Evolutionary conservation across 53 echinoderm and acorn worm species (phyloP).

Genomic region (Holothuria scabra): DNA sequence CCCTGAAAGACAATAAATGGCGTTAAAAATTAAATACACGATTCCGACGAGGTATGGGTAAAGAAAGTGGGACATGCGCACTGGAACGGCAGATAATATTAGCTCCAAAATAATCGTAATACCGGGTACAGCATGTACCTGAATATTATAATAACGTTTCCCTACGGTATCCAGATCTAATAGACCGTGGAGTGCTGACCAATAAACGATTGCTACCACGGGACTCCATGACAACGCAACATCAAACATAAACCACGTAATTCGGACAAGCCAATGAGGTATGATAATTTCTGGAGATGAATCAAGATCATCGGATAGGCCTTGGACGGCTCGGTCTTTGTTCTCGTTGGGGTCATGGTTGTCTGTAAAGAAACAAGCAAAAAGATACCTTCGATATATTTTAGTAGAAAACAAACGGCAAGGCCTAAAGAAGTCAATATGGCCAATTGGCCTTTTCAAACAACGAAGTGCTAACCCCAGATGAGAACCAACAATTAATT

Average conservation of each 20-base stretch:
- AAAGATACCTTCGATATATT: too few species aligned
- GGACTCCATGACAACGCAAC: slow-evolving; percentile 47
- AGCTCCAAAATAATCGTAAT: slow-evolving; percentile 58
- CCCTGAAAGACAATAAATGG: slow-evolving; percentile 72
- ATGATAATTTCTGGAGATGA: neutral
- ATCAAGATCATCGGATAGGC: neutral
- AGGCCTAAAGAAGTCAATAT: too few species aligned
- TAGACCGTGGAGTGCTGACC: slow-evolving; percentile 54
- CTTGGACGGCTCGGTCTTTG: neutral
- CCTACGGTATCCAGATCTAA: neutral
- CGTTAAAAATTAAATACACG: slow-evolving; percentile 57
- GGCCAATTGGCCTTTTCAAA: too few species aligned
- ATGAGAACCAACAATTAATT: too few species aligned
- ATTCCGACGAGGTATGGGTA: slow-evolving; percentile 65
- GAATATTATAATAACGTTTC: slow-evolving; percentile 40
- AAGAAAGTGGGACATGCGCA: slow-evolving; percentile 70
- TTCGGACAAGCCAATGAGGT: slow-evolving; percentile 17
- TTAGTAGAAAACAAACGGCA: too few species aligned
- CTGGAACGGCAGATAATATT: slow-evolving; percentile 51
- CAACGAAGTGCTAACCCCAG: too few species aligned
- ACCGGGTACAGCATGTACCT: slow-evolving; percentile 62
- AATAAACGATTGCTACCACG: slow-evolving; percentile 59
- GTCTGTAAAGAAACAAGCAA: too few species aligned
- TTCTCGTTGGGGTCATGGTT: neutral
- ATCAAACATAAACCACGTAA: slow-evolving; percentile 37